These are phyloP conservation scores for Melangyna quadrimaculata DNA, from an alignment of 2,888 invertebrate genomes.

Conservation along the genomic window DNA sequence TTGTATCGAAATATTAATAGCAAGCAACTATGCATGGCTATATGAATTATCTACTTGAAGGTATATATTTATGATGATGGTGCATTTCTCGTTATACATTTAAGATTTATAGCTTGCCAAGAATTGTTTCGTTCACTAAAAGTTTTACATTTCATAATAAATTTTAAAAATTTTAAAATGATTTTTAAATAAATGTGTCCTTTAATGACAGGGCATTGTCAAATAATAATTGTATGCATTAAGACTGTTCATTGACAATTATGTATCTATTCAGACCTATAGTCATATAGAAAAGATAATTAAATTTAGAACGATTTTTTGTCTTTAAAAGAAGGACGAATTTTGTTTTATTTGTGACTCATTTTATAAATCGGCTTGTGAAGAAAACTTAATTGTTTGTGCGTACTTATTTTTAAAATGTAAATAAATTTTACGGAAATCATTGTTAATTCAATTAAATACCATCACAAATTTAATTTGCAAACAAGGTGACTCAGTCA, in stretches of 20 bases:
- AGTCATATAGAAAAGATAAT: background rate
- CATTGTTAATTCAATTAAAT: background rate
- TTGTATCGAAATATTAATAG: conserved; percentile 3
- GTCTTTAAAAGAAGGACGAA: background rate
- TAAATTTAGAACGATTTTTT: background rate
- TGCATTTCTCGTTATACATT: background rate
- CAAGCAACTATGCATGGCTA: background rate
- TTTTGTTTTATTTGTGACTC: background rate
- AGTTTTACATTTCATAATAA: background rate
- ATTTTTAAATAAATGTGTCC: background rate
- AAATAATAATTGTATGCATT: conserved; percentile 13
- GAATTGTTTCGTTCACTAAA: background rate
- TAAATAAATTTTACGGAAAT: background rate
- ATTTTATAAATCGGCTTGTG: background rate
- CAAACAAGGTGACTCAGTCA: conserved; percentile 31
- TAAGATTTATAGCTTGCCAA: background rate
- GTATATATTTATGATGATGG: background rate
- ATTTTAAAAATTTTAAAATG: background rate
- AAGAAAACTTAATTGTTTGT: background rate
- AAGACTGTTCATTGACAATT: conserved; percentile 8
- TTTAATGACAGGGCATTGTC: conserved; percentile 11
- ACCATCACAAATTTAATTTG: conserved; percentile 3
- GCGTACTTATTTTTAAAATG: background rate
- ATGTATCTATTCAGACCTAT: background rate
- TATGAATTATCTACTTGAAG: background rate